A percentile compares a stretch with the other conserved stretches of the same genome.
phyloP scores from a whole-genome alignment of 2,113 vertebrate genomes.

The Elephas maximus region DNA sequence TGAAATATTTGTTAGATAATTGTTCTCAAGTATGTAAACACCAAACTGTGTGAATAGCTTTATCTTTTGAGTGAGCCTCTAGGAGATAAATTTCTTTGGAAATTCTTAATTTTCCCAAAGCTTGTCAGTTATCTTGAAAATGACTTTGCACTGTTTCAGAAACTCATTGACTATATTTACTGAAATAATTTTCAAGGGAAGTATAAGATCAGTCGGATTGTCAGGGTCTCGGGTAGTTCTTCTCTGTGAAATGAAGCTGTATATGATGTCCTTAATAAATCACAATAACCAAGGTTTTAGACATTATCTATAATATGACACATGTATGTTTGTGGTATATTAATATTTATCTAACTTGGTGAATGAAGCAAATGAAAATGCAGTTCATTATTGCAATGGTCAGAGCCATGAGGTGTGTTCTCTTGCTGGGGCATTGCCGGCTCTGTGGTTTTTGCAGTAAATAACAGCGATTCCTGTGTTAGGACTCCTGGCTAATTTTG shows the following conservation, averaged over 20 bases:
- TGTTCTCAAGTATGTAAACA: background rate
- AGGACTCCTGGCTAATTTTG: background rate
- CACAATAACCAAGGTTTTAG: background rate
- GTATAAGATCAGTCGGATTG: background rate
- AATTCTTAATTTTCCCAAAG: constrained; percentile 37
- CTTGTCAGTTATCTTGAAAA: background rate
- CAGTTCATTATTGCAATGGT: background rate
- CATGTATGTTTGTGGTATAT: background rate
- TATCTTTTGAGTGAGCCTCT: constrained; percentile 11
- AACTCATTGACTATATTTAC: background rate
- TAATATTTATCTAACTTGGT: background rate
- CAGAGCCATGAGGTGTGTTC: background rate
- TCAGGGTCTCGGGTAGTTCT: background rate
- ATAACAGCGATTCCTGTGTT: background rate
- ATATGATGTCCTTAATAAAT: background rate
- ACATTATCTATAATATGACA: background rate
- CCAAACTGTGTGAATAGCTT: background rate
- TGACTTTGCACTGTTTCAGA: background rate
- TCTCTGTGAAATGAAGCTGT: background rate
- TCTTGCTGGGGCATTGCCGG: background rate
- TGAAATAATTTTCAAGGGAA: background rate
- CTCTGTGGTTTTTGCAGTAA: background rate
- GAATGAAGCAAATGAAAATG: background rate
- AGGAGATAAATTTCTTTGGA: background rate
- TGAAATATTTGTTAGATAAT: background rate